Conservation (phyloP, 2,113 vertebrate species). For the Genyomyrus donnyi region DNA sequence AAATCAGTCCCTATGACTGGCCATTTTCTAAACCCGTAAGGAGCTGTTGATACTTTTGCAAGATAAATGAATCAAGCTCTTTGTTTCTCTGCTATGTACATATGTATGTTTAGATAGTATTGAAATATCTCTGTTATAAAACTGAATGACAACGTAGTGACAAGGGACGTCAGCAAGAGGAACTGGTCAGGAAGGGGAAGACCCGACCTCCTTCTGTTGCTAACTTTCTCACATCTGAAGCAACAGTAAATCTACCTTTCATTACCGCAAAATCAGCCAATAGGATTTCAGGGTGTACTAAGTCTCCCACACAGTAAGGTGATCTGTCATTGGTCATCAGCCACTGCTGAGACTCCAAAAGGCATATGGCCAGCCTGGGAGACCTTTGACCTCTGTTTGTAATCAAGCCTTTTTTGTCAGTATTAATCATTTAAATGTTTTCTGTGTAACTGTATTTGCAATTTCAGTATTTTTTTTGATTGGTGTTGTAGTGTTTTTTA, state of each 20-base stretch:
- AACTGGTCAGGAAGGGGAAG: neutral
- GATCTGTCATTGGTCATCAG: neutral
- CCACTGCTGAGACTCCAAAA: constrained; percentile 10
- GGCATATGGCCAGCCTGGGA: constrained; percentile 5
- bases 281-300: constrained; percentile 1
- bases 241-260: constrained; percentile 19
- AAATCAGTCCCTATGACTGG: neutral
- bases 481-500: constrained; percentile 27
- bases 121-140: constrained; percentile 30
- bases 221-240: constrained; percentile 11
- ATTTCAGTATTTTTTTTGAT: constrained; percentile 28
- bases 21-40: neutral
- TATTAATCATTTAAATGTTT: constrained; percentile 45
- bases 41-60: neutral
- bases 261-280: constrained; percentile 29
- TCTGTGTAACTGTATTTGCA: constrained; percentile 35
- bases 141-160: constrained; percentile 44
- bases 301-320: constrained; percentile 10
- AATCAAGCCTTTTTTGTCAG: constrained; percentile 31
- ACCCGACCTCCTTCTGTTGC: constrained; percentile 16
- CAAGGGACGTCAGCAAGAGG: constrained; percentile 12
- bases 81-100: constrained; percentile 22
- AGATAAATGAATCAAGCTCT: constrained; percentile 21
- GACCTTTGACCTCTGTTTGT: constrained; percentile 21
- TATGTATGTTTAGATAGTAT: constrained; percentile 21